Conservation (phyloP, 2,113 vertebrate species). For the Elgaria multicarinata region DNA sequence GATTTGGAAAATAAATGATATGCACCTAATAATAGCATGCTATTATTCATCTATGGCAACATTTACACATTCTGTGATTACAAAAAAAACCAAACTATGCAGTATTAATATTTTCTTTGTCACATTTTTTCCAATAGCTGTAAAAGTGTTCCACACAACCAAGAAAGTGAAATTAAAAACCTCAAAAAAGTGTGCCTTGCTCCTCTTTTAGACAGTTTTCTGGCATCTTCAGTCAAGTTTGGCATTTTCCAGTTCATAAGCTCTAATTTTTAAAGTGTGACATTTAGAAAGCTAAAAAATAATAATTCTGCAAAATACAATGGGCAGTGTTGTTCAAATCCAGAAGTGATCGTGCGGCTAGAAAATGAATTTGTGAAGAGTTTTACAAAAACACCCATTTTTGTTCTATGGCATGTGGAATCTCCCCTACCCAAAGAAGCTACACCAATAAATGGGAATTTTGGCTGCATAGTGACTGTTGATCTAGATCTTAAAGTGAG, state of each 20-base stretch:
- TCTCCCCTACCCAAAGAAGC: background rate
- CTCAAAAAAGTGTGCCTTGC: background rate
- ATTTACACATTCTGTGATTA: background rate
- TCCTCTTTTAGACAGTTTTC: background rate
- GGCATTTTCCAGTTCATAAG: slow-evolving; percentile 26
- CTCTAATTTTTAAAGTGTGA: slow-evolving; percentile 14
- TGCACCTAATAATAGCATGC: background rate
- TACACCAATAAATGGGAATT: background rate
- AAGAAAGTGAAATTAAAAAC: slow-evolving; percentile 1
- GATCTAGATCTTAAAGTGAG: background rate
- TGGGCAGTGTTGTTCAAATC: slow-evolving; percentile 1
- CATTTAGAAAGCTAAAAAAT: slow-evolving; percentile 34
- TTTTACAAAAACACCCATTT: background rate
- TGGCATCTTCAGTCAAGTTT: slow-evolving; percentile 30
- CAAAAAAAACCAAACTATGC: background rate
- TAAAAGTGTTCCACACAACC: slow-evolving; percentile 2
- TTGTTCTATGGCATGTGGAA: slow-evolving; percentile 23
- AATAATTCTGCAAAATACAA: slow-evolving; percentile 17
- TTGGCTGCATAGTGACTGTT: background rate
- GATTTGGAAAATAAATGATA: background rate
- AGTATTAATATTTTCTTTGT: slow-evolving; percentile 9
- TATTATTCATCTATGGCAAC: background rate
- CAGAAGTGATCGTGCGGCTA: background rate
- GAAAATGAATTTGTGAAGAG: background rate
- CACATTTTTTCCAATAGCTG: slow-evolving; percentile 9